A percentile compares a stretch with the other conserved stretches of the same genome.
phyloP scores from a whole-genome alignment of 2,797 vertebrate species.

The Malacoctenus gilli region DNA sequence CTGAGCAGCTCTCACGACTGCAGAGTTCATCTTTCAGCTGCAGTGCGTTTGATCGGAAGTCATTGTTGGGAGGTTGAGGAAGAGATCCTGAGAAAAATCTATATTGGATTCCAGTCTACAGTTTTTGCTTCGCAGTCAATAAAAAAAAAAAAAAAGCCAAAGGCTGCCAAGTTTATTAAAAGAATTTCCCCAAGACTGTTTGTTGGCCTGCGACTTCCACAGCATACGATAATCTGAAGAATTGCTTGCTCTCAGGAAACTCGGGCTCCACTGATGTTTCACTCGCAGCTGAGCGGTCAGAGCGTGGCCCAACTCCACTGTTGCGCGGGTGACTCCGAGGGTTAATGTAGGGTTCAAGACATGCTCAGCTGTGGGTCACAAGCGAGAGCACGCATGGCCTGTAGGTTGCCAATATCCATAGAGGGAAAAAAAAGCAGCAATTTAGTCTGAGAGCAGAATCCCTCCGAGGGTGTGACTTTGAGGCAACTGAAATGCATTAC shows the following conservation, averaged over 20 bases:
- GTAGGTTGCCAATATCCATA: constrained; percentile 19
- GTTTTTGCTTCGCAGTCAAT: constrained; percentile 20
- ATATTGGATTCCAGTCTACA: constrained; percentile 25
- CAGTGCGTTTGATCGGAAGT: neutral
- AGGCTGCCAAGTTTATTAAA: too few species aligned
- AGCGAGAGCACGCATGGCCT: constrained; percentile 25
- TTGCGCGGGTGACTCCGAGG: constrained; percentile 28
- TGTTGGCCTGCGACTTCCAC: too few species aligned
- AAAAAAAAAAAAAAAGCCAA: too few species aligned
- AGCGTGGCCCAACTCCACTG: too few species aligned
- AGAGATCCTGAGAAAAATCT: neutral
- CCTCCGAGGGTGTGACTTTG: too few species aligned
- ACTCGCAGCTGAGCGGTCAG: too few species aligned
- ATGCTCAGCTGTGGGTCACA: constrained; percentile 26
- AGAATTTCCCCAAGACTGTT: too few species aligned
- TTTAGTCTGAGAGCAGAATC: too few species aligned
- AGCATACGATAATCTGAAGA: too few species aligned
- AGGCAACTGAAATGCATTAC: neutral
- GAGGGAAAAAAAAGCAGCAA: constrained; percentile 34
- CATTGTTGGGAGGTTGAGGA: constrained; percentile 1
- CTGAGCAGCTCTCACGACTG: neutral
- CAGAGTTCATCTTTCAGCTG: neutral
- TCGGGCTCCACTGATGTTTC: too few species aligned
- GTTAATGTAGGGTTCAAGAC: constrained; percentile 43
- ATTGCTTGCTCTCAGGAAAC: too few species aligned